A percentile compares a stretch with the other conserved stretches of the same genome.
phyloP scores from a whole-genome alignment of 2,113 vertebrate species.

The Cacatua alba region DNA sequence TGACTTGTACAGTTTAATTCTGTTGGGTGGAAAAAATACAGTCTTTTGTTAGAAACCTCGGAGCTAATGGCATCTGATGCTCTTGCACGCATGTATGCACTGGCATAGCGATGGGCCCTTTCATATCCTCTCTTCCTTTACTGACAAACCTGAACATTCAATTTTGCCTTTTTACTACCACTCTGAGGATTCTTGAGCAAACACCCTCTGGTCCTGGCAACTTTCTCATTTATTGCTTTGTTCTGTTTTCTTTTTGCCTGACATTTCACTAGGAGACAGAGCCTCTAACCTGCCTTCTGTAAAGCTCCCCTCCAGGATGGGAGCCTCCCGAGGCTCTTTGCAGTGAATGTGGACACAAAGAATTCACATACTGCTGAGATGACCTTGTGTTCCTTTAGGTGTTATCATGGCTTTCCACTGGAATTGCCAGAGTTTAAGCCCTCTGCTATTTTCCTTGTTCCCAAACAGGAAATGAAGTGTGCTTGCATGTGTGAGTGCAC shows the following conservation, averaged over 20 bases:
- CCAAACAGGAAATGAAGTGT: slow-evolving; percentile 58
- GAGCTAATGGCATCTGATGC: not conserved
- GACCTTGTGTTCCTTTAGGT: slow-evolving; percentile 33
- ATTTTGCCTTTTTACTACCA: not conserved
- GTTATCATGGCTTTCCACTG: not conserved
- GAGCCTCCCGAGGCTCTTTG: not conserved
- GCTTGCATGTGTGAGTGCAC: not conserved
- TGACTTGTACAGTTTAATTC: not conserved
- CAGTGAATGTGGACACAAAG: not conserved
- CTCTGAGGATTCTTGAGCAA: not conserved
- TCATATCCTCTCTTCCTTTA: not conserved
- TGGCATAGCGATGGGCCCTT: not conserved
- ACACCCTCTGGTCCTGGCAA: not conserved
- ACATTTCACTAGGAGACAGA: not conserved
- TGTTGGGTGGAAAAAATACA: not conserved
- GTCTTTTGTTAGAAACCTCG: slow-evolving; percentile 3
- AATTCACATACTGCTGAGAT: not conserved
- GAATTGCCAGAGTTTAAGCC: not conserved
- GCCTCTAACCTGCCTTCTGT: not conserved
- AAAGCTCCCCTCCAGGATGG: not conserved
- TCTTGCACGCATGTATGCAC: not conserved
- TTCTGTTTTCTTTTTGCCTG: not conserved
- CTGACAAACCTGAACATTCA: not conserved
- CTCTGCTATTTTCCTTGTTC: slow-evolving; percentile 9
- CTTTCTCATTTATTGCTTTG: not conserved